Evolutionary conservation across 2,113 vertebrate species (phyloP).

Genomic region (Choloepus hoffmanni): DNA sequence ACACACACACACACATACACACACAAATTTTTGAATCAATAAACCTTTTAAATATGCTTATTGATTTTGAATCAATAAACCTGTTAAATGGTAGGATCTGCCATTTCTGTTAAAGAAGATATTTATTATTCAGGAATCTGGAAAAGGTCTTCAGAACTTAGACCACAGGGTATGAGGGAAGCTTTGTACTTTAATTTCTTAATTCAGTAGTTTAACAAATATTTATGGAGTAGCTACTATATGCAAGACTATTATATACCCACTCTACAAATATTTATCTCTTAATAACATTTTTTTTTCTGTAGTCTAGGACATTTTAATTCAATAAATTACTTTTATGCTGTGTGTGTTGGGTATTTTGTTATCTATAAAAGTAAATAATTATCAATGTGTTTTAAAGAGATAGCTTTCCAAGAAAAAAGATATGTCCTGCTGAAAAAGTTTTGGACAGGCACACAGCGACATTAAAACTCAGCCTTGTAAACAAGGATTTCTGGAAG

Average conservation of each 20-base stretch:
- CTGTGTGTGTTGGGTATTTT: neutral
- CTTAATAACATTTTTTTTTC: neutral
- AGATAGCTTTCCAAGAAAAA: slow-evolving; percentile 72
- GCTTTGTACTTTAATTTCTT: neutral
- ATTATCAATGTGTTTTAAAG: slow-evolving; percentile 51
- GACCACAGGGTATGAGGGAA: neutral
- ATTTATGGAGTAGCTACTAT: neutral
- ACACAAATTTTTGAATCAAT: neutral
- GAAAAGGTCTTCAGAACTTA: neutral
- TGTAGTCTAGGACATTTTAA: neutral
- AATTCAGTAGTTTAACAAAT: neutral
- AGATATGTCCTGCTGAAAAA: slow-evolving; percentile 70
- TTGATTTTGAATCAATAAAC: neutral
- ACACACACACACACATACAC: too few relatives aligned
- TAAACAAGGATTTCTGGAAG: slow-evolving; percentile 87
- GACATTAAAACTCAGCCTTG: slow-evolving; percentile 78
- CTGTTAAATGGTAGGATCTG: neutral
- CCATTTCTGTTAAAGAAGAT: neutral
- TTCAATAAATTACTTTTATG: neutral
- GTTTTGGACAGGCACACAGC: slow-evolving; percentile 49
- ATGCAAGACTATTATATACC: neutral
- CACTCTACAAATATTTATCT: neutral
- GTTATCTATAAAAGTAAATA: slow-evolving; percentile 24
- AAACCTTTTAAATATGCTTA: neutral
- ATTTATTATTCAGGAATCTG: neutral